These are phyloP conservation scores for Andricus curvator DNA, from an alignment of 2,888 invertebrate genomes.

Conservation along the genomic window DNA sequence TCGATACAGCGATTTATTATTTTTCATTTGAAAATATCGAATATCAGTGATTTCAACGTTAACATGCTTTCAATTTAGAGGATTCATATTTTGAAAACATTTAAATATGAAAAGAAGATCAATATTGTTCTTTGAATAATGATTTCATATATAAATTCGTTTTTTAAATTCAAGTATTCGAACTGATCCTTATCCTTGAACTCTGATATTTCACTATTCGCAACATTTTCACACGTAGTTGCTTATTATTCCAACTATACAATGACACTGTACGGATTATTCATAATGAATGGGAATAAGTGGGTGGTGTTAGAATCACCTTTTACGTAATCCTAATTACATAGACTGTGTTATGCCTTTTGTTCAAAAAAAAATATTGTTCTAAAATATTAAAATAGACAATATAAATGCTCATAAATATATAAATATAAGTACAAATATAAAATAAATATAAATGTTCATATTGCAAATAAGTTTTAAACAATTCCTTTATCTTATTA, in stretches of 20 bases:
- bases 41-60: neutral
- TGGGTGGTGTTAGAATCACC: neutral
- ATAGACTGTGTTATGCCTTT: neutral
- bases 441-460: too few species aligned
- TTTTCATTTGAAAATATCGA: neutral
- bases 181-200: neutral
- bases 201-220: neutral
- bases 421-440: too few species aligned
- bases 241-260: constrained; percentile 5
- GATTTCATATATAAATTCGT: too few species aligned
- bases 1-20: neutral
- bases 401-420: neutral
- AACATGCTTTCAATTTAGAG: too few species aligned
- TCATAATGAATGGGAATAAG: constrained; percentile 21
- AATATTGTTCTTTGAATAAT: neutral
- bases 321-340: constrained; percentile 25
- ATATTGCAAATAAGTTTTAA: too few species aligned
- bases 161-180: neutral
- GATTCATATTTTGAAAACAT: too few species aligned
- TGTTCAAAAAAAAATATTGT: neutral
- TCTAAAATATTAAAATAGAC: neutral
- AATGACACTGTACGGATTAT: neutral
- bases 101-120: neutral
- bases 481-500: neutral
- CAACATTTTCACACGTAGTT: neutral